phyloP scores from a whole-genome alignment of 2,888 invertebrate species.

The Aleiodes leptofemur region DNA sequence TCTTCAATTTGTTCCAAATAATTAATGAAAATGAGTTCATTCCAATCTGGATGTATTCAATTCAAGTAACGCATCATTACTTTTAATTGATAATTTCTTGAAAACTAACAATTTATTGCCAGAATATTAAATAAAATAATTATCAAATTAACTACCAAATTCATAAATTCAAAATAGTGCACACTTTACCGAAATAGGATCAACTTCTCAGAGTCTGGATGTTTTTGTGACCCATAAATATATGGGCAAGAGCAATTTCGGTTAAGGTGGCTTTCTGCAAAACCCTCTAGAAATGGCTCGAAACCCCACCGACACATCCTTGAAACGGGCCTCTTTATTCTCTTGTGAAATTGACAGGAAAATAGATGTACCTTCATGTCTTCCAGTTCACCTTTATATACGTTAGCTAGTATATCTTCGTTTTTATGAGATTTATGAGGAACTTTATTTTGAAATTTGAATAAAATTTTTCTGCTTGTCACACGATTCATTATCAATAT shows the following conservation, averaged over 20 bases:
- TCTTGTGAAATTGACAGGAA: slow-evolving; percentile 55
- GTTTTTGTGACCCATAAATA: slow-evolving; percentile 30
- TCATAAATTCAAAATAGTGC: too few relatives aligned
- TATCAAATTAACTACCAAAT: too few relatives aligned
- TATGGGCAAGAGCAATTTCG: slow-evolving; percentile 36
- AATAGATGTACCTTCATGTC: slow-evolving; percentile 51
- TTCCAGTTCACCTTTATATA: slow-evolving; percentile 44
- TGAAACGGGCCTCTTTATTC: slow-evolving; percentile 46
- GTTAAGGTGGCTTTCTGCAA: slow-evolving; percentile 36
- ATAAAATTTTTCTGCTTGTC: slow-evolving; percentile 23
- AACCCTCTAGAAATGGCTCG: not conserved
- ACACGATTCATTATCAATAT: slow-evolving; percentile 35
- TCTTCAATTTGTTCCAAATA: too few relatives aligned
- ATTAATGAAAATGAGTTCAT: too few relatives aligned
- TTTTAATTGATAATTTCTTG: too few relatives aligned
- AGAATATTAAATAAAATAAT: too few relatives aligned
- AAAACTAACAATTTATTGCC: too few relatives aligned
- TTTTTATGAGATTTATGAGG: slow-evolving; percentile 13
- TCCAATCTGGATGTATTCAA: too few relatives aligned
- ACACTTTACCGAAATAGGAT: not conserved
- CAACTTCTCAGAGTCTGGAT: not conserved
- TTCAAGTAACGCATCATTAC: too few relatives aligned
- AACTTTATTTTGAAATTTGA: slow-evolving; percentile 21
- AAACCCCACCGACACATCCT: not conserved
- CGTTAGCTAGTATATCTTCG: slow-evolving; percentile 18